Conservation (phyloP, 1,140 invertebrate genomes). For the Gryon sp. region DNA sequence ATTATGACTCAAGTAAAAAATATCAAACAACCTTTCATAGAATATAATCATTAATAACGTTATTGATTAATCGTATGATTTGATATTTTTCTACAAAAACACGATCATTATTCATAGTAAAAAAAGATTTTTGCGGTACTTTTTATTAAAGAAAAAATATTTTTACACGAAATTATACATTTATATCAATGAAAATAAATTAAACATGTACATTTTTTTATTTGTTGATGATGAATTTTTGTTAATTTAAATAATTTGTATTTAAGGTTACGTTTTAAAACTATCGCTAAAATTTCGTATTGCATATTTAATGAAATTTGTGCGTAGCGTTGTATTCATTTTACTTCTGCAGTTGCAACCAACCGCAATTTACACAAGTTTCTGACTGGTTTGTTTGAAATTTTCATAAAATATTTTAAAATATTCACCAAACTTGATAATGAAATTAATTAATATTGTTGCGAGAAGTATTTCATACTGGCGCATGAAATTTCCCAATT, state of each 20-base stretch:
- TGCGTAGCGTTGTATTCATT: not conserved
- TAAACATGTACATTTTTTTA: too few relatives aligned
- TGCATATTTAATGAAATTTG: constrained; percentile 8
- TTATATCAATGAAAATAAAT: too few relatives aligned
- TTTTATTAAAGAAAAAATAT: not conserved
- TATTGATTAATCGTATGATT: not conserved
- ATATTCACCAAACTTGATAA: not conserved
- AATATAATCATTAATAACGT: not conserved
- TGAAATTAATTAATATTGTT: too few relatives aligned
- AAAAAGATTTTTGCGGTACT: constrained; percentile 1
- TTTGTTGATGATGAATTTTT: too few relatives aligned
- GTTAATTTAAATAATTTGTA: too few relatives aligned
- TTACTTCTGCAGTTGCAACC: constrained; percentile 2
- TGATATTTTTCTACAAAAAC: not conserved
- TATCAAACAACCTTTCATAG: not conserved
- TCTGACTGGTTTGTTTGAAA: constrained; percentile 4
- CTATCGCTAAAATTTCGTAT: constrained; percentile 3
- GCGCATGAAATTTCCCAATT: too few relatives aligned
- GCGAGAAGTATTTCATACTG: too few relatives aligned
- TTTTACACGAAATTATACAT: too few relatives aligned
- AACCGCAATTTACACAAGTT: constrained; percentile 4
- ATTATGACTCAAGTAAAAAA: not conserved
- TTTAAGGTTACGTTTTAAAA: constrained; percentile 4
- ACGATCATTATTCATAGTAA: not conserved
- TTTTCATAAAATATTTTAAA: not conserved